A percentile compares a stretch with the other conserved stretches of the same genome.
Evolutionary conservation across 2,797 vertebrate genomes (phyloP).

Genomic region (Dryobates pubescens): DNA sequence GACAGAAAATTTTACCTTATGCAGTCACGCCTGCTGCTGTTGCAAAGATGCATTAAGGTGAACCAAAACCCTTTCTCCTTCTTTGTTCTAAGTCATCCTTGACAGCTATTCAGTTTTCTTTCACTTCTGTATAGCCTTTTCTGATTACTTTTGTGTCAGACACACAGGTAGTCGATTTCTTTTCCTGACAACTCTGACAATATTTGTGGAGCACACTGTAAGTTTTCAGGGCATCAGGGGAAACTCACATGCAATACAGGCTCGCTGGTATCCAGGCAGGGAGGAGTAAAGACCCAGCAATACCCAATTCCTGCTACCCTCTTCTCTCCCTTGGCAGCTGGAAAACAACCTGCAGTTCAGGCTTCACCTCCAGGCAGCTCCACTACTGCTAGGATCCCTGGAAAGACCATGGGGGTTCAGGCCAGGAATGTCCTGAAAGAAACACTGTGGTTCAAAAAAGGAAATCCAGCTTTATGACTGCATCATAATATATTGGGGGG

Average conservation of each 20-base stretch:
- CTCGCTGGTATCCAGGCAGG: not conserved
- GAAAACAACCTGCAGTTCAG: not conserved
- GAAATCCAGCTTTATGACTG: not conserved
- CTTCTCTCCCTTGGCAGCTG: not conserved
- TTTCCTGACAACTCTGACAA: not conserved
- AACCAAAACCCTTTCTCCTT: not conserved
- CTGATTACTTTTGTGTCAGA: not conserved
- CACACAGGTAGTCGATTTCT: not conserved
- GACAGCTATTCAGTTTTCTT: not conserved
- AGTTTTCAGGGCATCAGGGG: not conserved
- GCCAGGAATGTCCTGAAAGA: not conserved
- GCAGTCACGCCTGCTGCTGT: not conserved
- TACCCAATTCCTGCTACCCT: not conserved
- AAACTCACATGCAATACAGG: rapidly evolving
- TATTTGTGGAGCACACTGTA: not conserved
- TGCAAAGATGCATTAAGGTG: not conserved
- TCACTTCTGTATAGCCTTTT: not conserved
- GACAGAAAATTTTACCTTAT: not conserved
- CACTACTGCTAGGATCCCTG: not conserved
- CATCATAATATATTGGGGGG: not conserved
- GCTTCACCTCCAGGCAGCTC: not conserved
- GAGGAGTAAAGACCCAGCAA: not conserved
- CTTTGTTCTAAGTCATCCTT: not conserved
- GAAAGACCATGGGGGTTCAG: not conserved
- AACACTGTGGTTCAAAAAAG: not conserved